Conservation (phyloP, 2,888 invertebrate species). For the Erebia epiphron region DNA sequence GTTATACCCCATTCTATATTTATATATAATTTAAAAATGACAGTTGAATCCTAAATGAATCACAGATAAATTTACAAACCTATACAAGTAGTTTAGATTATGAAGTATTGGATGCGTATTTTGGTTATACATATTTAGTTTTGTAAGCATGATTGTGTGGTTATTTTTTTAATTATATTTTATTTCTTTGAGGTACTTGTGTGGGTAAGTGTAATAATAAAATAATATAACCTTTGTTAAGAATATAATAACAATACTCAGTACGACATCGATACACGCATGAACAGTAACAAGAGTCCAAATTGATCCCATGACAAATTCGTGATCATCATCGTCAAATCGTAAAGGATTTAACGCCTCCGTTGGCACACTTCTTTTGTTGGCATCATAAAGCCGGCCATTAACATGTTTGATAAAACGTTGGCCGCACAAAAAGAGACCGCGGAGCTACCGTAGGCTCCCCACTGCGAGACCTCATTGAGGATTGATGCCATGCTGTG, state of each 20-base stretch:
- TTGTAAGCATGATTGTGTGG: slow-evolving; percentile 72
- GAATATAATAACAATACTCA: slow-evolving; percentile 19
- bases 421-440: slow-evolving; percentile 77
- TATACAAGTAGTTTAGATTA: slow-evolving; percentile 54
- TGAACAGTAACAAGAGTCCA: slow-evolving; percentile 43
- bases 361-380: slow-evolving; percentile 82
- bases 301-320: slow-evolving; percentile 73
- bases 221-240: background rate
- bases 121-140: slow-evolving; percentile 61
- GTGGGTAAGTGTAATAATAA: background rate
- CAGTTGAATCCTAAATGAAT: slow-evolving; percentile 50
- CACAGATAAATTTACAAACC: slow-evolving; percentile 81
- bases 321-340: slow-evolving; percentile 77
- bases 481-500: slow-evolving; percentile 70
- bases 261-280: slow-evolving; percentile 35
- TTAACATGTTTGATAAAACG: slow-evolving; percentile 82
- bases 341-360: slow-evolving; percentile 84
- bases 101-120: slow-evolving; percentile 60
- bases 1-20: slow-evolving; percentile 69
- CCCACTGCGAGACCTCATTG: slow-evolving; percentile 72
- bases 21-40: slow-evolving; percentile 52
- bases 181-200: background rate
- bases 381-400: slow-evolving; percentile 78
- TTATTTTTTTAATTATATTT: slow-evolving; percentile 45
- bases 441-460: slow-evolving; percentile 74